Conservation (phyloP, 2,113 vertebrate species). For the Vulpes vulpes region DNA sequence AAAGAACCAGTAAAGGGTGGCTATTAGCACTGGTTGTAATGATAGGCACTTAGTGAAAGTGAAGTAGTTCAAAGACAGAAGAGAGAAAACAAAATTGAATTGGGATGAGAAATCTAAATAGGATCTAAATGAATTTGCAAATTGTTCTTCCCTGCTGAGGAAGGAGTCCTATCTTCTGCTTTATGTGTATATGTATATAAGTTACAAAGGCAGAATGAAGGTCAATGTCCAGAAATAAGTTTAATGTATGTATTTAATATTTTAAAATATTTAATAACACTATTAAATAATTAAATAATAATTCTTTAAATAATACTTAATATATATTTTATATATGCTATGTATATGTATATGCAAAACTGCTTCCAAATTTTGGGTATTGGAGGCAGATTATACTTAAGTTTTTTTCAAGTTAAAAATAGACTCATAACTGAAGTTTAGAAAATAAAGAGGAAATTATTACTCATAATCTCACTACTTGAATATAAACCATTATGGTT, state of each 20-base stretch:
- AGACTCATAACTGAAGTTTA: conserved; percentile 46
- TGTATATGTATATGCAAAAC: background rate
- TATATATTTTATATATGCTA: background rate
- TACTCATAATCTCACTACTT: conserved; percentile 17
- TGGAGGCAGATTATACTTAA: background rate
- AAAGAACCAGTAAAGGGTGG: background rate
- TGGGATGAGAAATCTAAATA: conserved; percentile 32
- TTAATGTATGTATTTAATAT: background rate
- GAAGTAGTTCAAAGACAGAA: conserved; percentile 27
- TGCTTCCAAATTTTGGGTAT: conserved; percentile 16
- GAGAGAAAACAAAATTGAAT: conserved; percentile 37
- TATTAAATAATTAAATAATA: background rate
- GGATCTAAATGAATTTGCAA: conserved; percentile 58
- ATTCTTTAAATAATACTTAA: background rate
- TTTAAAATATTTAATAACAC: background rate
- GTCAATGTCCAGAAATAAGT: background rate
- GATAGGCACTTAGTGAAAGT: background rate
- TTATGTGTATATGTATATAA: background rate
- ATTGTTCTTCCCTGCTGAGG: conserved; percentile 10
- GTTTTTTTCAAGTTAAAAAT: conserved; percentile 55
- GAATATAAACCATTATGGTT: background rate
- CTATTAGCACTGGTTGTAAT: background rate
- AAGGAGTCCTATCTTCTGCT: background rate
- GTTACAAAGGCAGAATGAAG: conserved; percentile 39
- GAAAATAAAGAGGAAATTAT: conserved; percentile 48